Evolutionary conservation across 2,888 invertebrate genomes (phyloP).

Genomic region (Cremastinae sp.): DNA sequence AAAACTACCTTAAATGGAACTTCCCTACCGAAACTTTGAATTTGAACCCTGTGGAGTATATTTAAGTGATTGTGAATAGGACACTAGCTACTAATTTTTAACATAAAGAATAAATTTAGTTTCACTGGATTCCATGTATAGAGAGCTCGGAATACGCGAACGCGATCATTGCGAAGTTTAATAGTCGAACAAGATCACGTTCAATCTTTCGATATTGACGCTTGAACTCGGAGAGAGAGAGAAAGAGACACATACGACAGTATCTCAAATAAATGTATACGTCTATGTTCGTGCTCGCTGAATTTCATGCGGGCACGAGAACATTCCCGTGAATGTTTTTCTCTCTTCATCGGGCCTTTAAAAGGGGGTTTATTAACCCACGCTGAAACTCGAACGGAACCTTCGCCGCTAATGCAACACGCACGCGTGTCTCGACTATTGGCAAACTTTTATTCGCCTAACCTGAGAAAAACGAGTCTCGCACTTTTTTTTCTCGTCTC

Average conservation of each 20-base stretch:
- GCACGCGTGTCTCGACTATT: constrained; percentile 10
- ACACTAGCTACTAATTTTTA: too few relatives aligned
- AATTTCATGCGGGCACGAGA: too few relatives aligned
- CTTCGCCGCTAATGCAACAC: background rate
- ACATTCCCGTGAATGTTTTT: too few relatives aligned
- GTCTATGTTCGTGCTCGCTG: too few relatives aligned
- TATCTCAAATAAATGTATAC: background rate
- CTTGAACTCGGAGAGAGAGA: constrained; percentile 15
- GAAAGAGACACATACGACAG: background rate
- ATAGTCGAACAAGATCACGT: constrained; percentile 57
- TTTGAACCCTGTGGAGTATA: too few relatives aligned
- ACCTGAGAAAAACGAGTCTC: constrained; percentile 9
- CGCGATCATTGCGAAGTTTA: constrained; percentile 44
- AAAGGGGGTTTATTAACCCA: constrained; percentile 22
- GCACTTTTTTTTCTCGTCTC: background rate
- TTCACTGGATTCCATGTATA: too few relatives aligned
- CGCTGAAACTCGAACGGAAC: constrained; percentile 5
- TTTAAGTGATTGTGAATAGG: too few relatives aligned
- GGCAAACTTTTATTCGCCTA: background rate
- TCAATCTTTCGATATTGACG: constrained; percentile 43
- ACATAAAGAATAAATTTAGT: too few relatives aligned
- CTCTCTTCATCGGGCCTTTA: background rate
- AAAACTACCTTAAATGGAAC: too few relatives aligned
- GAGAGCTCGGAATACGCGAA: background rate
- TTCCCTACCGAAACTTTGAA: too few relatives aligned